These are phyloP conservation scores for Charina bottae DNA, from an alignment of 2,113 vertebrate species.

Conservation along the genomic window DNA sequence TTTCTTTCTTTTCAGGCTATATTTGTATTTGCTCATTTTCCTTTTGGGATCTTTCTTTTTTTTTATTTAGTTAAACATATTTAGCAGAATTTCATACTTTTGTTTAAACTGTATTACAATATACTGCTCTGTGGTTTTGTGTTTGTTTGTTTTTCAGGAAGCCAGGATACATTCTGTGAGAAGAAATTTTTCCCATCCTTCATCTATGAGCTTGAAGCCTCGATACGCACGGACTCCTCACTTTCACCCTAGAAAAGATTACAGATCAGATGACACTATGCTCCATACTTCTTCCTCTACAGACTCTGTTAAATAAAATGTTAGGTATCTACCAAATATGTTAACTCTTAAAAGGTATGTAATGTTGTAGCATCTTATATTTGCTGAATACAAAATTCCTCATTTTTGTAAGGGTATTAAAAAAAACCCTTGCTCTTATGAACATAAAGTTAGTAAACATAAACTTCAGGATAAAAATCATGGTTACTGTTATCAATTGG, in stretches of 20 bases:
- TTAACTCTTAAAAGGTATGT: not conserved
- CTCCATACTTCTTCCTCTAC: slow-evolving; percentile 54
- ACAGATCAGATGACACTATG: slow-evolving; percentile 65
- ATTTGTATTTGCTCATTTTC: not conserved
- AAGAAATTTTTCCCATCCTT: slow-evolving; percentile 66
- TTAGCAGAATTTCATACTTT: not conserved
- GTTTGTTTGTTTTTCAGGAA: slow-evolving; percentile 70
- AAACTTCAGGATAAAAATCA: slow-evolving; percentile 54
- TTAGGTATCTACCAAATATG: slow-evolving; percentile 41
- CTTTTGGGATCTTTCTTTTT: not conserved
- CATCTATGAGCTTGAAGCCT: slow-evolving; percentile 62
- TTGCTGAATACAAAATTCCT: slow-evolving; percentile 47
- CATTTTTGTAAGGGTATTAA: slow-evolving; percentile 44
- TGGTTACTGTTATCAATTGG: slow-evolving; percentile 56
- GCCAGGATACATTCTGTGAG: slow-evolving; percentile 65
- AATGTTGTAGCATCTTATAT: slow-evolving; percentile 38
- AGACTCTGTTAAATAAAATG: slow-evolving; percentile 65
- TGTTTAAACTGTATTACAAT: slow-evolving; percentile 7
- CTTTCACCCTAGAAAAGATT: slow-evolving; percentile 61
- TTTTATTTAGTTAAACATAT: not conserved
- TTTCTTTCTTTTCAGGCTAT: not conserved
- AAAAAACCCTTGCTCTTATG: slow-evolving; percentile 20
- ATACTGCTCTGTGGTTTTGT: slow-evolving; percentile 33
- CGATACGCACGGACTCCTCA: slow-evolving; percentile 45
- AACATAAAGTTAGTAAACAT: slow-evolving; percentile 18